Conservation (phyloP, 2,888 invertebrate species). For the Rhogogaster chlorosoma region DNA sequence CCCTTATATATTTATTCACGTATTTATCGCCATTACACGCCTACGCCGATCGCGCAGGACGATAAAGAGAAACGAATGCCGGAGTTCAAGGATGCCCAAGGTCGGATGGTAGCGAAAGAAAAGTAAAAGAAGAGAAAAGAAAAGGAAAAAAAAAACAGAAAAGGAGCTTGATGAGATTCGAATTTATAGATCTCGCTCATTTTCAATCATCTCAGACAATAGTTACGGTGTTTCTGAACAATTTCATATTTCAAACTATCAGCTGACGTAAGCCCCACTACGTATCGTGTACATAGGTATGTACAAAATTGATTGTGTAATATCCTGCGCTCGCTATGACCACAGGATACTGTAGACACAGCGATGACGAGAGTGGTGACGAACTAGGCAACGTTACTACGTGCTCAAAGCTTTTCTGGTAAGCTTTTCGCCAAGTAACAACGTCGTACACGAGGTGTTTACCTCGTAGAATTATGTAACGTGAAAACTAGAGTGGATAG, state of each 20-base stretch:
- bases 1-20: constrained; percentile 63
- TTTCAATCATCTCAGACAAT: not conserved
- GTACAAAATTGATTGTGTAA: not conserved
- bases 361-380: constrained; percentile 6
- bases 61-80: constrained; percentile 27
- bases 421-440: constrained; percentile 35
- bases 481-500: not conserved
- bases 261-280: not conserved
- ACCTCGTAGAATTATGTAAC: not conserved
- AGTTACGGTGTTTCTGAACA: not conserved
- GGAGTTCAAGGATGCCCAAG: constrained; percentile 1
- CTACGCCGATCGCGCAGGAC: not conserved
- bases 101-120: not conserved
- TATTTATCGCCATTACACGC: constrained; percentile 31
- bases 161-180: not conserved
- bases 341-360: constrained; percentile 18
- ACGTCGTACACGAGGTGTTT: not conserved
- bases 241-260: not conserved
- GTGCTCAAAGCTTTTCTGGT: constrained; percentile 44
- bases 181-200: not conserved
- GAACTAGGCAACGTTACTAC: constrained; percentile 12
- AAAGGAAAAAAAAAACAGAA: not conserved
- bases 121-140: not conserved
- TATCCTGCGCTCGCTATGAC: not conserved
- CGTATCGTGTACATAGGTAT: too few relatives aligned